phyloP scores from a whole-genome alignment of 1,140 invertebrate species.

The Drosophila nebulosa region DNA sequence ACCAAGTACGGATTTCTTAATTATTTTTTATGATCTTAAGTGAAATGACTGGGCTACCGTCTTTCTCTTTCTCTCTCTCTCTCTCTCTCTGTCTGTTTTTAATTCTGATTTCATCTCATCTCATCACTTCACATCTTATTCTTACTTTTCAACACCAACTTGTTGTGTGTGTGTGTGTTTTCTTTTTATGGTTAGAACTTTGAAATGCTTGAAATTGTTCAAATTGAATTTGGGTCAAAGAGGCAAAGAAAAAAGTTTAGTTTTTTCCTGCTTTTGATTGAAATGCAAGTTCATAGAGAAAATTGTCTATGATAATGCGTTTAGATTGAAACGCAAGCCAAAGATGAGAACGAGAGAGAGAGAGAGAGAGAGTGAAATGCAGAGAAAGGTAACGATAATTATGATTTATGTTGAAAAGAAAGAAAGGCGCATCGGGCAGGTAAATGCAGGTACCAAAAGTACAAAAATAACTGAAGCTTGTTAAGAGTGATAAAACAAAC shows the following conservation, averaged over 20 bases:
- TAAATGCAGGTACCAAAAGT: background rate
- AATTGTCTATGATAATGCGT: background rate
- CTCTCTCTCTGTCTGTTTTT: slow-evolving; percentile 35
- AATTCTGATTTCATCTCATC: slow-evolving; percentile 9
- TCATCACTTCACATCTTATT: slow-evolving; percentile 3
- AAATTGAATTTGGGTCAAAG: slow-evolving; percentile 65
- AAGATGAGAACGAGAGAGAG: background rate
- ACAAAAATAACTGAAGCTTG: slow-evolving; percentile 12
- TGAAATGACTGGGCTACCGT: slow-evolving; percentile 65
- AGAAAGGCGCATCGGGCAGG: slow-evolving; percentile 13
- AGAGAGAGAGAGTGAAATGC: slow-evolving; percentile 2
- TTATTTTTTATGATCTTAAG: slow-evolving; percentile 71
- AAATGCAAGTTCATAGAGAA: slow-evolving; percentile 52
- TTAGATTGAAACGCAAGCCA: slow-evolving; percentile 14
- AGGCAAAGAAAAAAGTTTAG: slow-evolving; percentile 33
- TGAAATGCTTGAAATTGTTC: slow-evolving; percentile 58
- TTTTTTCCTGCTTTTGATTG: slow-evolving; percentile 13
- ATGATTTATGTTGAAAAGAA: slow-evolving; percentile 44
- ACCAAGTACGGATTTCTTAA: slow-evolving; percentile 53
- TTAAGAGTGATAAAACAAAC: slow-evolving; percentile 34
- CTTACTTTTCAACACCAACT: slow-evolving; percentile 8
- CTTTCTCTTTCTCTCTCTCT: slow-evolving; percentile 14
- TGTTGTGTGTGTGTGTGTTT: slow-evolving; percentile 35
- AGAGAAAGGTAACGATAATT: slow-evolving; percentile 28
- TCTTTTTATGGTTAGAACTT: slow-evolving; percentile 42